Conservation (phyloP, 1,140 invertebrate genomes). For the Ruditapes philippinarum region DNA sequence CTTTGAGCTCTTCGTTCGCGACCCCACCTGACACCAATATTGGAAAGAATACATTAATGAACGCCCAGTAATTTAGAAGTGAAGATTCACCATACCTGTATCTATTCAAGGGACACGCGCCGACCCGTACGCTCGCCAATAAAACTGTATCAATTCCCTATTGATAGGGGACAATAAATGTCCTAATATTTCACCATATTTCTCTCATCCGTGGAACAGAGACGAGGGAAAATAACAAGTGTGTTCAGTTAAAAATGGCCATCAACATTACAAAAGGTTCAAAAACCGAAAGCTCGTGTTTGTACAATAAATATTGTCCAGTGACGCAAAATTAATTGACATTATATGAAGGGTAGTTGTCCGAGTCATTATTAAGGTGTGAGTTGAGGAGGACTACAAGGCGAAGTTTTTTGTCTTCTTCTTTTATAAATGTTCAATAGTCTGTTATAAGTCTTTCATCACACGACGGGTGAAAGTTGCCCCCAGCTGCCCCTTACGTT, state of each 20-base stretch:
- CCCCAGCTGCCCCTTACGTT: constrained; percentile 43
- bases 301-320: constrained; percentile 60
- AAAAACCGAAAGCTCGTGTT: constrained; percentile 22
- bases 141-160: constrained; percentile 54
- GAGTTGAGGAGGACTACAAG: neutral
- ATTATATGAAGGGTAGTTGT: constrained; percentile 53
- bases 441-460: constrained; percentile 2
- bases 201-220: constrained; percentile 41
- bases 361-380: constrained; percentile 27
- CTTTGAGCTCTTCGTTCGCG: constrained; percentile 30
- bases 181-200: constrained; percentile 64
- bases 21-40: constrained; percentile 61
- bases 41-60: constrained; percentile 30
- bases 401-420: neutral
- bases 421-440: constrained; percentile 40
- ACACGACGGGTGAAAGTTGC: constrained; percentile 50
- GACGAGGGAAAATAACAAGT: constrained; percentile 54
- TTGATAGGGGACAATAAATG: constrained; percentile 56
- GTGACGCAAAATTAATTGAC: constrained; percentile 65
- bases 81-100: constrained; percentile 56
- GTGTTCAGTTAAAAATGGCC: constrained; percentile 38
- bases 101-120: constrained; percentile 51
- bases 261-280: constrained; percentile 25
- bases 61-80: constrained; percentile 47
- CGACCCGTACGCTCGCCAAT: constrained; percentile 25